Base-by-base conservation (phyloP, 2,797 vertebrate genomes). In the Xenentodon cancila region DNA sequence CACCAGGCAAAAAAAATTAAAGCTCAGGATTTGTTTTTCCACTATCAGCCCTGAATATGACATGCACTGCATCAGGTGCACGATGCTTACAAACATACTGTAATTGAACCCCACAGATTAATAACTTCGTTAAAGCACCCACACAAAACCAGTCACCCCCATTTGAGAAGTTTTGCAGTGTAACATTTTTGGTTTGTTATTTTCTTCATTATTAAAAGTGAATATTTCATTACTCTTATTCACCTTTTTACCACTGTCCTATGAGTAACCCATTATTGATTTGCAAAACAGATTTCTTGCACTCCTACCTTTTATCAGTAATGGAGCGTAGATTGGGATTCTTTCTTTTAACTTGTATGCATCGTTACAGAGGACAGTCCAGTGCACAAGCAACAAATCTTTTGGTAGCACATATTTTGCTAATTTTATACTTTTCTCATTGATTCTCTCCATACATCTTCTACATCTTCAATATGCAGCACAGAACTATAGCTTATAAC, bases 261-360 rank as follows among this genome's bases (percentile, higher is more conserved):
- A 45, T 12, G 1, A 13, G 32, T 21, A 44, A 43, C 61, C 63
- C 21, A 20, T 22, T 37, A 65, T 68, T 45, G 80, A 1, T 40
- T 45, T 54, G 15, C 7, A 27, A 68, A 49, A 55, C 56, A 68
- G 48, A 76, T 73, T 73, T 30, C 22, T 62, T 37, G 18, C 21
- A 64, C 50, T 64, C 7, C 27, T 66, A 37, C 1, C 21, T 63
- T 25, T 82, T 32, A 73, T 88, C 51, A 81, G 49, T 79, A 71
- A 83, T 80, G 50, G 32, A 82, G 66, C 22, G 59, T 56, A 44
- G 66, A 65, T 60, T 55, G 72, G 71, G 79, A 82, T 82, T 58
- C 62, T 70, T 21, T 53, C 57, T 55, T 25, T 70, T 37, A 45
- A n/a, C 18, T 71, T 59, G 11, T 12, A 37, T 61, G 59, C 9